These are phyloP conservation scores for Carollia perspicillata DNA, from an alignment of 2,113 vertebrate genomes.

Conservation along the genomic window DNA sequence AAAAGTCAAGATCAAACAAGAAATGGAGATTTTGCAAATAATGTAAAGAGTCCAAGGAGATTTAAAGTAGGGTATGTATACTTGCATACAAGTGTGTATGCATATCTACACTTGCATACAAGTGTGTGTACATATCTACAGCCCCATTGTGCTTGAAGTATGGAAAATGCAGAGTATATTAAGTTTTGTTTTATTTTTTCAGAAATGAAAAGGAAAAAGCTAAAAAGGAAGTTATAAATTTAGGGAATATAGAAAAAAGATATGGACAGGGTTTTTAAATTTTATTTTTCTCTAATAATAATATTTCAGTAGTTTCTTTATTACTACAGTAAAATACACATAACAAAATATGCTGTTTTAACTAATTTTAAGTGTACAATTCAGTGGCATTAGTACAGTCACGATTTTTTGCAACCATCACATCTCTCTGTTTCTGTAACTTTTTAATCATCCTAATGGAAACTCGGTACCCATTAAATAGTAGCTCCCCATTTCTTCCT, in stretches of 20 bases:
- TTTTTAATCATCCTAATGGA: not conserved
- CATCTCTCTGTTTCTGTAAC: not conserved
- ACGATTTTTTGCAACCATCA: not conserved
- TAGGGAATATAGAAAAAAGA: not conserved
- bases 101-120: not conserved
- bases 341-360: not conserved
- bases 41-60: not conserved
- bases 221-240: not conserved
- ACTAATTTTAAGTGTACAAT: not conserved
- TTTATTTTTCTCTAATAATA: not conserved
- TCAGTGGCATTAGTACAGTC: too few species aligned
- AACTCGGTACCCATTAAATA: not conserved
- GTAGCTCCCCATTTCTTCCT: not conserved
- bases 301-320: not conserved
- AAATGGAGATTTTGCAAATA: not conserved
- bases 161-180: not conserved
- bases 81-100: not conserved
- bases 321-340: not conserved
- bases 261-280: not conserved
- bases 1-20: conserved; percentile 25
- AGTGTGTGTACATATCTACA: not conserved
- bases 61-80: not conserved
- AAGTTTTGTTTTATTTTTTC: conserved; percentile 44
- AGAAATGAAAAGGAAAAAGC: not conserved
- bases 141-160: conserved; percentile 4